Base-by-base conservation (phyloP, 2,888 invertebrate genomes). In the Machimus atricapillus region DNA sequence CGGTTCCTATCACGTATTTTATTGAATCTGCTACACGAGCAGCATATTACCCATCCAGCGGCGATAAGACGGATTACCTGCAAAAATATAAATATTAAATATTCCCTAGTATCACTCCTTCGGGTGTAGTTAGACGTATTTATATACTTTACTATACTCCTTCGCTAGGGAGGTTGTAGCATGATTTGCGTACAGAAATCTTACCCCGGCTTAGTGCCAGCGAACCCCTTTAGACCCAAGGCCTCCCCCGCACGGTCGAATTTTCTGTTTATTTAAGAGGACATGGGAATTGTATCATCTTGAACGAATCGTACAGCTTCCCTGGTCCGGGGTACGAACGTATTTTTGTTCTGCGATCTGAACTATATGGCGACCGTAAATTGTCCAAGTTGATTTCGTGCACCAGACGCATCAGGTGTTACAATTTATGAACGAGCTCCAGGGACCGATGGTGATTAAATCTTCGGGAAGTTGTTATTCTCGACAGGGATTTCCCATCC, bases 21-120 rank as follows among this genome's bases (percentile, higher is more conserved):
- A 82, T 82, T 82, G 82, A 58, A 82, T 82, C 66, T 34, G 27
- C 16, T 58, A 82, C 56, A 52, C 82, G 58, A 82, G 37, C n/a
- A 66, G 82, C 34, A 66, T 82, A 82, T 82, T 37, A 82, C 37
- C 37, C 58, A 58, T 66, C 58, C 58, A 66, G n/a, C 31, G 27
- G n/a, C 27, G 37, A 66, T 82, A 37, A 82, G 58, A 58, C 19
- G 58, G 82, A 82, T 82, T 82, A 82, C 34, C 34, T 82, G 56
- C 31, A 58, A 82, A 34, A 37, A 52, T 34, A 82, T 12, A 66
- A 52, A 27, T 58, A 58, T 58, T 58, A 58, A 58, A 82, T 37
- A 82, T 37, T 12, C 82, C 6, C 14, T n/a, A 66, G 23, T 16
- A 58, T 5, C 58, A 58, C 58, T 58, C 58, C 58, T 58, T 58